Percentiles rank a stretch among this genome's conserved stretches.
These are phyloP conservation scores for Steinernema scapterisci DNA, from an alignment of 2,888 invertebrate genomes.

Conservation along the genomic window DNA sequence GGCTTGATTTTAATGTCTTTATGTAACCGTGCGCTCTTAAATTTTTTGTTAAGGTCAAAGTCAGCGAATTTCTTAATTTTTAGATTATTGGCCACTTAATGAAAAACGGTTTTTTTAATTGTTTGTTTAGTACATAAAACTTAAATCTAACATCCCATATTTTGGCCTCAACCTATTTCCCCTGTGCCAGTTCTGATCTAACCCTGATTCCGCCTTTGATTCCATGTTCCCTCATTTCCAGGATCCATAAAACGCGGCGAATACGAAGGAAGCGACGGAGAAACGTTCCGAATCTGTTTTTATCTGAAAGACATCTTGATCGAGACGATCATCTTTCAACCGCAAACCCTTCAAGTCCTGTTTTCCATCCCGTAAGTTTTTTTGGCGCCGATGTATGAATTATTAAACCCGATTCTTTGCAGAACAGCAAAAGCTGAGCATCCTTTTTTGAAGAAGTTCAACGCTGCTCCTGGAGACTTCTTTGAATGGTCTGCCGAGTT, in stretches of 20 bases:
- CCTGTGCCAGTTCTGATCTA: too few species aligned
- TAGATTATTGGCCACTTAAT: too few species aligned
- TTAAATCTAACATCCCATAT: too few species aligned
- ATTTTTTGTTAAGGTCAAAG: background rate
- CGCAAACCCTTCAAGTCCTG: background rate
- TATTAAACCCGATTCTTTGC: background rate
- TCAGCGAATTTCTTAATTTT: background rate
- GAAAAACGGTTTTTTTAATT: too few species aligned
- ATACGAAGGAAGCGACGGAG: conserved; percentile 16
- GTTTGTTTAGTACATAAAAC: too few species aligned
- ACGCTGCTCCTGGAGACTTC: background rate
- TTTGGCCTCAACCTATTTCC: too few species aligned
- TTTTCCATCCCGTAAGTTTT: background rate
- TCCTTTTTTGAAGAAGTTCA: conserved; percentile 1
- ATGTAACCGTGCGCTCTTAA: too few species aligned
- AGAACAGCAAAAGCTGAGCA: background rate
- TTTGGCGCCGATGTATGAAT: background rate
- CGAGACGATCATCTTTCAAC: background rate
- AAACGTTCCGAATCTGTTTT: conserved; percentile 2
- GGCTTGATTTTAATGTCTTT: too few species aligned
- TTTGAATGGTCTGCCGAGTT: conserved; percentile 26
- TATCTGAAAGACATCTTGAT: background rate
- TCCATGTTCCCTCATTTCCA: too few species aligned
- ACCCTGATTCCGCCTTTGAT: too few species aligned
- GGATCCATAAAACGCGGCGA: conserved; percentile 13